Percentiles rank a stretch among this genome's conserved stretches.
phyloP scores from a whole-genome alignment of 2,797 vertebrate genomes.

The Echiichthys vipera region DNA sequence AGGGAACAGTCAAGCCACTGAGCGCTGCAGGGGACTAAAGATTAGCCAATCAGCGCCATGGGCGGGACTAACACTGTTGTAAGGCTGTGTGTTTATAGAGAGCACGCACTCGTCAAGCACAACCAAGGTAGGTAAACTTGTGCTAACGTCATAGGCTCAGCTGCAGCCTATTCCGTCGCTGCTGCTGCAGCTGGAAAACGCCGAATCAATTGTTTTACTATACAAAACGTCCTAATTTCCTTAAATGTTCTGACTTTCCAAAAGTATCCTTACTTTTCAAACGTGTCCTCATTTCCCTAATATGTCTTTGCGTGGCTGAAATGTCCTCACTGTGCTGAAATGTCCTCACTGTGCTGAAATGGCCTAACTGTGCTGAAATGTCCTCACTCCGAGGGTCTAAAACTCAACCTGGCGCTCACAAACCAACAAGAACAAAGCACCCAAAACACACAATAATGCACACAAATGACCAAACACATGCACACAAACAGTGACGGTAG shows the following conservation, averaged over 20 bases:
- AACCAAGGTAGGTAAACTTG: too few relatives aligned
- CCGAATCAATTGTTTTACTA: too few relatives aligned
- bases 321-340: not conserved
- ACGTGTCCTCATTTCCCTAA: not conserved
- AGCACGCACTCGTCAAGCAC: too few relatives aligned
- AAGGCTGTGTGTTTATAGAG: too few relatives aligned
- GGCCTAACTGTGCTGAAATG: not conserved
- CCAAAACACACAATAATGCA: not conserved
- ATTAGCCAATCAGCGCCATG: too few relatives aligned
- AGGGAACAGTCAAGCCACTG: too few relatives aligned
- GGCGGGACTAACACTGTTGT: too few relatives aligned
- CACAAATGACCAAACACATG: not conserved
- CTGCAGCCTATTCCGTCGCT: too few relatives aligned
- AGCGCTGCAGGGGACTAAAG: too few relatives aligned
- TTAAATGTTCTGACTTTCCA: not conserved
- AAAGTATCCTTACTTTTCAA: not conserved
- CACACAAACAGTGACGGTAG: constrained; percentile 4
- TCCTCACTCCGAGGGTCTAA: not conserved
- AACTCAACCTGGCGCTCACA: not conserved
- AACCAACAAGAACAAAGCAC: not conserved
- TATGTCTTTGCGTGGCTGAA: too few relatives aligned
- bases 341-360: not conserved
- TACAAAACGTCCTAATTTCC: not conserved
- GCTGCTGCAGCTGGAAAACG: too few relatives aligned
- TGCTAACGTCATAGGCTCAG: too few relatives aligned